A percentile compares a stretch with the other conserved stretches of the same genome.
These are phyloP conservation scores for Centrocercus urophasianus DNA, from an alignment of 2,113 vertebrate species.

Conservation along the genomic window DNA sequence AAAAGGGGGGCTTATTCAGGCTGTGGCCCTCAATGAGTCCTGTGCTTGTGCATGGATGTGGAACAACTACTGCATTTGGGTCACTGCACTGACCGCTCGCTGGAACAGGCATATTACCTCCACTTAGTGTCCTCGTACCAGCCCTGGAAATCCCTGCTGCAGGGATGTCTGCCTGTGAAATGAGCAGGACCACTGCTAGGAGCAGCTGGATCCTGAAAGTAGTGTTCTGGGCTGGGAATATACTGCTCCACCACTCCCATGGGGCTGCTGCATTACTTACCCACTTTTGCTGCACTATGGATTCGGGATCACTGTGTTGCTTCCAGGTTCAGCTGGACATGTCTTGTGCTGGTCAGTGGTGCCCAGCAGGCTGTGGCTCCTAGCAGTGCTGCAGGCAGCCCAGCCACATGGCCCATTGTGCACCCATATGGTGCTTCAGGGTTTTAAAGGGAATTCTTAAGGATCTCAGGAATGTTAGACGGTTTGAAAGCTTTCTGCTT, in stretches of 20 bases:
- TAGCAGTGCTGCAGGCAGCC: rapidly evolving
- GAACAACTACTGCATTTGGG: neutral
- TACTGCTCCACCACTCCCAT: neutral
- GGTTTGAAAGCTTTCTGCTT: neutral
- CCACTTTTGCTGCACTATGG: neutral
- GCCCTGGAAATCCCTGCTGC: neutral
- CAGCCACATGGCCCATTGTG: neutral
- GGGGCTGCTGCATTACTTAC: neutral
- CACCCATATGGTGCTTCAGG: neutral
- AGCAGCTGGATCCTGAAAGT: neutral
- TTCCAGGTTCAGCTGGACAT: neutral
- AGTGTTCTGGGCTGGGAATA: neutral
- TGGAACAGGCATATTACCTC: neutral
- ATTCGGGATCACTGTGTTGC: neutral
- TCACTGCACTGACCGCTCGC: rapidly evolving
- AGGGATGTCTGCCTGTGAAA: neutral
- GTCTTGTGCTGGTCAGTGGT: neutral
- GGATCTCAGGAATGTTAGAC: neutral
- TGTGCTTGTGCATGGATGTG: rapidly evolving
- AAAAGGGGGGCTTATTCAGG: neutral
- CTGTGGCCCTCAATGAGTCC: neutral
- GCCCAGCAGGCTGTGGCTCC: neutral
- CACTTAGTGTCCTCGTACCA: neutral
- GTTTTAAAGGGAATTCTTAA: neutral
- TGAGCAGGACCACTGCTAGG: neutral